Base-by-base conservation (phyloP, 2,888 invertebrate genomes). In the Pasiphila rectangulata region DNA sequence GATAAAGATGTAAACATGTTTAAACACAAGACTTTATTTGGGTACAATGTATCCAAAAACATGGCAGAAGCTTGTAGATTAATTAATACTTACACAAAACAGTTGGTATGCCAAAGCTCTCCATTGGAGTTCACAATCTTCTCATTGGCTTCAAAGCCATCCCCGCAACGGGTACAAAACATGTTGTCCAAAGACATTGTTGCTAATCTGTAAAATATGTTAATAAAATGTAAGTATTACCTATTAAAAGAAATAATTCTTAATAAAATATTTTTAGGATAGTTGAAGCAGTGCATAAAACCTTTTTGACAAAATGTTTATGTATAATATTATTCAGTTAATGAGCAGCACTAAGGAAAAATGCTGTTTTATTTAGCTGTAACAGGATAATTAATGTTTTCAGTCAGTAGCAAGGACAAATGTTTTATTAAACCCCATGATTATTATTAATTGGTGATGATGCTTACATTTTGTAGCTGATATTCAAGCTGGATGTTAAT, bases 91-190 rank as follows among this genome's bases (percentile, higher is more conserved):
- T 90, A 99, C 98, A 99, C 99, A 91, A 99, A 99, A 81, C 99
- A 99, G 69, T 97, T 96, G 3, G 97, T 96, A 89, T 99, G 99
- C 98, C 98, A 99, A 27, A 99, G 91, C 84, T 99, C 98, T 45
- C 99, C 99, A 72, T 96, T 97, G 0, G 98, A 98, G 84, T 99
- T 99, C 46, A 99, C 98, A 75, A 99, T 99, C 84, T 99, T 98
- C 80, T 99, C 99, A 75, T 98, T 95, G 12, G 96, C 91, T 69
- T 96, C 96, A 85, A 99, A 99, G 2, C 98, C 98, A 71, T 98
- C 98, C 52, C 95, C 94, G 85, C 99, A 99, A 46, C 98, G 95
- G 71, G 96, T 94, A 87, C 98, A 99, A 73, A 94, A 93, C 95
- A 98, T 98, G 72, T 94, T 95, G 74, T 95, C 96, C 80, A 97